Conservation (phyloP, 2,797 vertebrate species). For the Margarornis squamiger region DNA sequence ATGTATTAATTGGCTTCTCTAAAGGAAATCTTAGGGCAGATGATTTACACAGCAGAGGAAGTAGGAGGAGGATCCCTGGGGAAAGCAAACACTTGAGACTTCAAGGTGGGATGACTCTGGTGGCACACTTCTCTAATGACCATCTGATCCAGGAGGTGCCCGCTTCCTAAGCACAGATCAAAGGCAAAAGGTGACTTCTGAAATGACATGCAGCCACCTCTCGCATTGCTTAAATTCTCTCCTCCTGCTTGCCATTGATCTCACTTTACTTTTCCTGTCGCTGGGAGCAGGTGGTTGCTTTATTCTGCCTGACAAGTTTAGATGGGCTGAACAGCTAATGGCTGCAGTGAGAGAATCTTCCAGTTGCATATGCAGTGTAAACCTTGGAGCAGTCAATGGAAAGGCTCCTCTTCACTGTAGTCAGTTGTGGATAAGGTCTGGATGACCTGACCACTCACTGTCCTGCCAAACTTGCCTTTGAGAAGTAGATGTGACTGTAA, state of each 20-base stretch:
- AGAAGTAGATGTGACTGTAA: background rate
- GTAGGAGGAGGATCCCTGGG: constrained; percentile 33
- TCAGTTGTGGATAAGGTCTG: background rate
- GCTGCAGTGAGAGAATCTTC: background rate
- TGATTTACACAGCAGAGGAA: constrained; percentile 53
- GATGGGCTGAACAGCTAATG: constrained; percentile 47
- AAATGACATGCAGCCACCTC: constrained; percentile 65
- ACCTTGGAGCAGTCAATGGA: background rate
- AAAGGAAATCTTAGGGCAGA: constrained; percentile 34
- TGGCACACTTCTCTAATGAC: constrained; percentile 71
- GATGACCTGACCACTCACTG: background rate
- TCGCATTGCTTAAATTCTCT: constrained; percentile 68
- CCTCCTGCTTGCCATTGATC: constrained; percentile 35
- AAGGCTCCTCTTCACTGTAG: background rate
- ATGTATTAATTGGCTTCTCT: background rate
- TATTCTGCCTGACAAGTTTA: constrained; percentile 43
- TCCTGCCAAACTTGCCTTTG: background rate
- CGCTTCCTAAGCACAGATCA: constrained; percentile 72
- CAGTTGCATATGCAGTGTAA: background rate
- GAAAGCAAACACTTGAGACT: constrained; percentile 76
- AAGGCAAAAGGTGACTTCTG: constrained; percentile 69
- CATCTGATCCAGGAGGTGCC: constrained; percentile 60
- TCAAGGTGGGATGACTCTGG: constrained; percentile 69
- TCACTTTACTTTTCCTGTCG: constrained; percentile 61
- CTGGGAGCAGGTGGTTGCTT: constrained; percentile 53